phyloP scores from a whole-genome alignment of 2,888 invertebrate genomes.

The Melitaea athalia region DNA sequence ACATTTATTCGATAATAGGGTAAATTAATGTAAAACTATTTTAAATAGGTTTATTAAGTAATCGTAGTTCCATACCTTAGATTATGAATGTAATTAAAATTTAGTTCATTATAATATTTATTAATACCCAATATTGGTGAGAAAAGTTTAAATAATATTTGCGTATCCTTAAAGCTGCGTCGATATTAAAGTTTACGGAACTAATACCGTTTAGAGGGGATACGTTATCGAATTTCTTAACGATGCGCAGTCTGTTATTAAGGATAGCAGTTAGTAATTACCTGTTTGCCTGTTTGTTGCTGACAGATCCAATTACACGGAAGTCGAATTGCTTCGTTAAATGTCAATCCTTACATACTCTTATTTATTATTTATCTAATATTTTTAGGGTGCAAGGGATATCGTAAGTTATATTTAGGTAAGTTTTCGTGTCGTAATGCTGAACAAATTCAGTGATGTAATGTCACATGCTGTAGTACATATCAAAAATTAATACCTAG shows the following conservation, averaged over 20 bases:
- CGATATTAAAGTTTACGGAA: slow-evolving; percentile 5
- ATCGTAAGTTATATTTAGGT: not conserved
- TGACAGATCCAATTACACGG: slow-evolving; percentile 79
- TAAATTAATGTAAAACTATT: no score
- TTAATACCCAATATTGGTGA: no score
- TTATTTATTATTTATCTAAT: slow-evolving; percentile 13
- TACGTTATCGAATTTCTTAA: slow-evolving; percentile 59
- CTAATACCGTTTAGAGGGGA: slow-evolving; percentile 27
- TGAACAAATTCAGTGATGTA: no score
- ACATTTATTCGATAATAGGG: no score
- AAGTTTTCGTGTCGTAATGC: no score
- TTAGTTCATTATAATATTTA: no score
- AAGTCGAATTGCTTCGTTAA: slow-evolving; percentile 63
- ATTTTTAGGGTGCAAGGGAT: not conserved
- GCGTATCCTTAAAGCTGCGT: not conserved
- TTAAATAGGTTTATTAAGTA: no score
- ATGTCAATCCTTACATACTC: slow-evolving; percentile 55
- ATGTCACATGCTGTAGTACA: no score
- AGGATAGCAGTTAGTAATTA: slow-evolving; percentile 71
- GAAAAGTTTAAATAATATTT: not conserved
- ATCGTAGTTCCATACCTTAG: no score
- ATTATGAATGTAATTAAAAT: no score
- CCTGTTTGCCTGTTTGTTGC: slow-evolving; percentile 75
- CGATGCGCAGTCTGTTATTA: slow-evolving; percentile 63
- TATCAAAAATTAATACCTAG: no score